A percentile compares a stretch with the other conserved stretches of the same genome.
These are phyloP conservation scores for Candidula unifasciata DNA, from an alignment of 2,888 invertebrate species.

Conservation along the genomic window DNA sequence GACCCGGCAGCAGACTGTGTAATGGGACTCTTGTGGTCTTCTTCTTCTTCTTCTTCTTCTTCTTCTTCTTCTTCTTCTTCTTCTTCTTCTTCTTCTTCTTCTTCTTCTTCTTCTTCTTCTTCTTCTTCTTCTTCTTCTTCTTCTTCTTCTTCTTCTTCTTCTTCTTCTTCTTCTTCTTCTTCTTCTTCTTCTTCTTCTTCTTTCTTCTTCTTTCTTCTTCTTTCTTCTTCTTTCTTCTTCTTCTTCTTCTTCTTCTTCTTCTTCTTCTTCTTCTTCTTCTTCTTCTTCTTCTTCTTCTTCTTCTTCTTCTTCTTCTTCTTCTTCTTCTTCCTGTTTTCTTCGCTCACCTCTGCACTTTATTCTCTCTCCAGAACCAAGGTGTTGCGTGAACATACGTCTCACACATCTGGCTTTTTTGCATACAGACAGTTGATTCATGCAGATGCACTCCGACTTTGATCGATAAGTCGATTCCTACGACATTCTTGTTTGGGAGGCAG, in stretches of 20 bases:
- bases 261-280: conserved; percentile 23
- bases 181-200: conserved; percentile 15
- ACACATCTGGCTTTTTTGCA: too few species aligned
- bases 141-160: conserved; percentile 29
- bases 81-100: background rate
- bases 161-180: conserved; percentile 20
- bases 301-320: conserved; percentile 3
- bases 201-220: conserved; percentile 22
- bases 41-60: background rate
- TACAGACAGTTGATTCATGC: too few species aligned
- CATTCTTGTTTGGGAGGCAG: too few species aligned
- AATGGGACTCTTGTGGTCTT: too few species aligned
- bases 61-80: background rate
- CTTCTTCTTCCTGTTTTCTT: too few species aligned
- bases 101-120: background rate
- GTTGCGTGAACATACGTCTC: too few species aligned
- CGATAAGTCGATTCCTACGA: too few species aligned
- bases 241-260: conserved; percentile 4
- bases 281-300: conserved; percentile 10
- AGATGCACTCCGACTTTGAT: too few species aligned
- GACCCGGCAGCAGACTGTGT: too few species aligned
- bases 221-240: background rate
- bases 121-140: background rate
- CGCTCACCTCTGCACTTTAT: too few species aligned
- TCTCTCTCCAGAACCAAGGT: too few species aligned